A percentile compares a stretch with the other conserved stretches of the same genome.
phyloP scores from a whole-genome alignment of 2,113 vertebrate species.

The Bostrychus sinensis region DNA sequence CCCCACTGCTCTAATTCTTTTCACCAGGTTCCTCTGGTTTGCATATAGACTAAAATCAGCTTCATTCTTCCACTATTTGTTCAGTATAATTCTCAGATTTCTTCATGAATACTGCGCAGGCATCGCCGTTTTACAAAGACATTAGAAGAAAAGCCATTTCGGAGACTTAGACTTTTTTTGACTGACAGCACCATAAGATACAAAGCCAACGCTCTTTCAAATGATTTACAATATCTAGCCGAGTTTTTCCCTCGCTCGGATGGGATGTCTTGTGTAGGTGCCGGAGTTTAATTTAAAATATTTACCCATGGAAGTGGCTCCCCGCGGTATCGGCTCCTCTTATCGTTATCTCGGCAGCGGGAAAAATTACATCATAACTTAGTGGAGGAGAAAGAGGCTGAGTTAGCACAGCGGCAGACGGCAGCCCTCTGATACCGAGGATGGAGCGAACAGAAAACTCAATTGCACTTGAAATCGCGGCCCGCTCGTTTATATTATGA shows the following conservation, averaged over 20 bases:
- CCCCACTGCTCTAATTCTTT: too few species aligned
- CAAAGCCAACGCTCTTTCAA: neutral
- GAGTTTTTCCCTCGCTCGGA: neutral
- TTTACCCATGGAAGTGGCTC: slow-evolving; percentile 23
- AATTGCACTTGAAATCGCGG: slow-evolving; percentile 37
- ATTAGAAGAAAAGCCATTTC: neutral
- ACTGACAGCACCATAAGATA: slow-evolving; percentile 13
- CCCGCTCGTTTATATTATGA: slow-evolving; percentile 33
- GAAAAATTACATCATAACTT: slow-evolving; percentile 69
- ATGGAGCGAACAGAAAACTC: slow-evolving; percentile 24
- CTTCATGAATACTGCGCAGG: neutral
- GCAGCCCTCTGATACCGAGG: slow-evolving; percentile 29
- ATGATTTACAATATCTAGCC: slow-evolving; percentile 20
- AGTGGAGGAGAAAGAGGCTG: slow-evolving; percentile 46
- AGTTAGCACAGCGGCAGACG: slow-evolving; percentile 39
- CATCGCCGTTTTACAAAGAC: neutral
- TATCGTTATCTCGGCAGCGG: slow-evolving; percentile 48
- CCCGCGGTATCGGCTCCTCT: slow-evolving; percentile 28
- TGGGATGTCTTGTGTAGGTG: slow-evolving; percentile 4
- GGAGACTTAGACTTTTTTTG: slow-evolving; percentile 1
- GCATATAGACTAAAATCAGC: slow-evolving; percentile 31
- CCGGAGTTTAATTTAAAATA: slow-evolving; percentile 45
- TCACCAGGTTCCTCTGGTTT: slow-evolving; percentile 13
- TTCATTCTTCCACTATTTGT: slow-evolving; percentile 16
- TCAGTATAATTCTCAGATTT: neutral